These are phyloP conservation scores for Synanthedon vespiformis DNA, from an alignment of 2,888 invertebrate species.

Conservation along the genomic window DNA sequence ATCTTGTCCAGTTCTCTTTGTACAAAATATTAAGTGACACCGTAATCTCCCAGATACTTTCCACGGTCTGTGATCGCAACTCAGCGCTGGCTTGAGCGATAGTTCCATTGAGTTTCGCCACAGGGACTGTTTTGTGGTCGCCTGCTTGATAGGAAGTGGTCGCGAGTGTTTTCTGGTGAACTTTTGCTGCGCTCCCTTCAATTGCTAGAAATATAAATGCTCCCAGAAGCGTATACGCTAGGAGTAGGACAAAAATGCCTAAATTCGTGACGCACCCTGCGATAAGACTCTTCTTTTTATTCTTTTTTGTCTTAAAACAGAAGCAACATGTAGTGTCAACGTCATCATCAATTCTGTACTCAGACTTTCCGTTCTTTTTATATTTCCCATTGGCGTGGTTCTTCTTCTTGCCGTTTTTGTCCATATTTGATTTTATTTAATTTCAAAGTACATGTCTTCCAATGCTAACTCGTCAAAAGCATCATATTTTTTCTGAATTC, in stretches of 20 bases:
- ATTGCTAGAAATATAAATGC: slow-evolving; percentile 88
- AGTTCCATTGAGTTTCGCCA: slow-evolving; percentile 44
- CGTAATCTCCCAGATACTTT: slow-evolving; percentile 93
- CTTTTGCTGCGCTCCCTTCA: slow-evolving; percentile 74
- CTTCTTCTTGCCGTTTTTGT: slow-evolving; percentile 54
- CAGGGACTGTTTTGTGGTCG: slow-evolving; percentile 41
- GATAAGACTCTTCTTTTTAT: slow-evolving; percentile 57
- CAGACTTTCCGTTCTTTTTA: slow-evolving; percentile 53
- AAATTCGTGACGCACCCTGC: slow-evolving; percentile 83
- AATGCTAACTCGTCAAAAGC: not conserved
- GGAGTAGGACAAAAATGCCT: slow-evolving; percentile 82
- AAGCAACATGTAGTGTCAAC: slow-evolving; percentile 58
- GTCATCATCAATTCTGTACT: slow-evolving; percentile 49
- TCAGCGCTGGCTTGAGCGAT: slow-evolving; percentile 58
- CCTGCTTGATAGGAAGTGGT: slow-evolving; percentile 59
- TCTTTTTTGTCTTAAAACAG: slow-evolving; percentile 60
- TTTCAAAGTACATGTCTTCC: not conserved
- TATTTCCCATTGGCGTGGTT: slow-evolving; percentile 57
- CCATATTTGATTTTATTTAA: slow-evolving; percentile 27
- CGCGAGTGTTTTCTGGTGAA: slow-evolving; percentile 63
- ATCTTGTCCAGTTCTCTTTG: slow-evolving; percentile 89
- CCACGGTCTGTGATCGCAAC: slow-evolving; percentile 75
- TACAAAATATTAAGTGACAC: slow-evolving; percentile 88
- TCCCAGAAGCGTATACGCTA: slow-evolving; percentile 80
- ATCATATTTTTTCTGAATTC: not conserved